Evolutionary conservation across 2,888 invertebrate genomes (phyloP), one percentile per base, ranked within the genome.

Genomic region (Conops quadrifasciatus): DNA sequence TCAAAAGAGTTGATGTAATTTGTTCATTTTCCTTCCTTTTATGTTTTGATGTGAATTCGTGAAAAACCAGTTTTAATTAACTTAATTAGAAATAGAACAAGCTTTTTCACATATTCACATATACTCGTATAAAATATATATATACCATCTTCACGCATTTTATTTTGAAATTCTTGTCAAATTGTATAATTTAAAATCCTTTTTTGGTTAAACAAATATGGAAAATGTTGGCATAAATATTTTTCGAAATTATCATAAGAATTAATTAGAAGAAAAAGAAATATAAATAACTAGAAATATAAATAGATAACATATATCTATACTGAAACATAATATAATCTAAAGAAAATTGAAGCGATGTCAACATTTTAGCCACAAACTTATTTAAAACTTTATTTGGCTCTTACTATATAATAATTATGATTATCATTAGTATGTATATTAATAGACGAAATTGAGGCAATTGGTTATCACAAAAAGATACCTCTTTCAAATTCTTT

Each of bases 281-380:
- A 75, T 71, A 72, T 51, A 72, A 58, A 72, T 28, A n/a, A 45
- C n/a, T 63, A 63, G 58, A 65, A 51, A 72, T 63, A 67, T 66
- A 62, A 69, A 62, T 51, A 73, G 70, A 75, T 45, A 66, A 64
- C 67, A 58, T 63, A 60, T 28, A 64, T 36, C 36, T 36, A 36
- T 69, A 73, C 19, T 26, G 24, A 43, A 56, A 72, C 72, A 72
- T 71, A 36, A 36, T 36, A 36, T 36, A 9, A 36, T 36, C 36
- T 36, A 9, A 36, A 36, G 9, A 63, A 45, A 68, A 71, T 73
- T 71, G 77, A 85, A 85, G 85, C 85, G 85, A 85, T 85, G 85
- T 85, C 85, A 85, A 85, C 85, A 85, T 84, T 85, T 85, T 83
- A 80, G 77, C 80, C 79, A 80, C 74, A 78, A 79, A 78, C 75